phyloP scores from a whole-genome alignment of 1,140 invertebrate species.

The Calephelis nemesis region DNA sequence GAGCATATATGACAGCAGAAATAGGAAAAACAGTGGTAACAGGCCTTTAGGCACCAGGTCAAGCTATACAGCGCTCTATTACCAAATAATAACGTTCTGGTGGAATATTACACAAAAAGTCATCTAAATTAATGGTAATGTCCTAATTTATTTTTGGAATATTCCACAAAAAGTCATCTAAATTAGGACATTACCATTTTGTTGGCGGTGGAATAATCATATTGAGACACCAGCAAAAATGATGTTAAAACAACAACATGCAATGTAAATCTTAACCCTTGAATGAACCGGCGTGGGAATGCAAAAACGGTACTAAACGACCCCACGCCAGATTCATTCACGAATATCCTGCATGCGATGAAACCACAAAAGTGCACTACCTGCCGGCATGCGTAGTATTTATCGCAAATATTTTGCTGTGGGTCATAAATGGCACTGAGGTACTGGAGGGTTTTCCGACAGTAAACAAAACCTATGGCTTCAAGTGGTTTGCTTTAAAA shows the following conservation, averaged over 20 bases:
- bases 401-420: slow-evolving; percentile 40
- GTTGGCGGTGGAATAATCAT: too few relatives aligned
- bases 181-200: too few relatives aligned
- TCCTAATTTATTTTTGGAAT: too few relatives aligned
- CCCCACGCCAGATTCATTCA: slow-evolving; percentile 58
- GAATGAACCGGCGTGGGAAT: slow-evolving; percentile 62
- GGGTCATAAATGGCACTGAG: slow-evolving; percentile 27
- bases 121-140: too few relatives aligned
- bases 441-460: slow-evolving; percentile 47
- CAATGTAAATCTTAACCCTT: slow-evolving; percentile 49
- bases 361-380: slow-evolving; percentile 69
- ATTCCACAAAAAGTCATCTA: too few relatives aligned
- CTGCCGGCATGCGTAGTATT: slow-evolving; percentile 48
- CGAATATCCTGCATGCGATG: slow-evolving; percentile 69
- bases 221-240: too few relatives aligned
- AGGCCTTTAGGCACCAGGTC: too few relatives aligned
- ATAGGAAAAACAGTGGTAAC: too few relatives aligned
- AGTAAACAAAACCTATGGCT: slow-evolving; percentile 25
- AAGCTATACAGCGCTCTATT: too few relatives aligned
- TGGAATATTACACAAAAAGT: too few relatives aligned
- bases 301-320: slow-evolving; percentile 55
- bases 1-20: too few relatives aligned
- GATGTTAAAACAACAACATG: slow-evolving; percentile 27
- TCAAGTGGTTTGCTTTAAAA: not conserved
- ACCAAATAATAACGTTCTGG: too few relatives aligned